These are phyloP conservation scores for Epicauta chinensis DNA, from an alignment of 1,140 invertebrate genomes.

Conservation along the genomic window DNA sequence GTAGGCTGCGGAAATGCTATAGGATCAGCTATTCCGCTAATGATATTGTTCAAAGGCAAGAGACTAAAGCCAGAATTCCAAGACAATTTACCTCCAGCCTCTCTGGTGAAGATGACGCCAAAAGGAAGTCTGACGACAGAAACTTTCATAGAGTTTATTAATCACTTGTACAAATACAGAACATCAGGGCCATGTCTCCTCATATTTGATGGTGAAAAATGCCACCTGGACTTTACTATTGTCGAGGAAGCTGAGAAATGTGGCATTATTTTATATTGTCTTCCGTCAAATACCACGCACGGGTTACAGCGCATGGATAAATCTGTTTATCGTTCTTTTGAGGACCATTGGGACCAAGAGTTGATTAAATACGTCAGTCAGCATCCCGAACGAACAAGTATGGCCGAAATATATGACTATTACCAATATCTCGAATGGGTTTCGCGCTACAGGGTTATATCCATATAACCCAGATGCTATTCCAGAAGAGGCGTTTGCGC, in stretches of 20 bases:
- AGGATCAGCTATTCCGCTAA: constrained; percentile 33
- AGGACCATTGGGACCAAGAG: constrained; percentile 39
- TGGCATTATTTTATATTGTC: constrained; percentile 37
- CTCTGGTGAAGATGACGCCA: constrained; percentile 34
- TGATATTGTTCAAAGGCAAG: constrained; percentile 10
- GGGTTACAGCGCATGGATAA: constrained; percentile 39
- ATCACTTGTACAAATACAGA: constrained; percentile 36
- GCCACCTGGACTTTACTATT: constrained; percentile 20
- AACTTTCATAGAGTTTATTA: constrained; percentile 30
- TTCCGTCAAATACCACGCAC: no score
- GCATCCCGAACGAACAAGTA: neutral
- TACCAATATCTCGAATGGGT: constrained; percentile 1
- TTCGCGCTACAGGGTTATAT: neutral
- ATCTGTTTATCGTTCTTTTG: no score
- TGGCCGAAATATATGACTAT: neutral
- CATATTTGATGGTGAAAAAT: no score
- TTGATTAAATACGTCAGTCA: neutral
- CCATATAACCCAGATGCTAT: neutral
- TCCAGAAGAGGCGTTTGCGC: constrained; percentile 2
- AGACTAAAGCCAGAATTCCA: constrained; percentile 37
- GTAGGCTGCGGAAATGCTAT: constrained; percentile 25
- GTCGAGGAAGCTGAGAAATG: constrained; percentile 32
- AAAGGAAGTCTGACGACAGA: constrained; percentile 40
- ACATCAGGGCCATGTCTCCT: constrained; percentile 33
- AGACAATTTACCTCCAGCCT: constrained; percentile 32